Base-by-base conservation (phyloP, 2,113 vertebrate genomes). In the Xenus cinereus region DNA sequence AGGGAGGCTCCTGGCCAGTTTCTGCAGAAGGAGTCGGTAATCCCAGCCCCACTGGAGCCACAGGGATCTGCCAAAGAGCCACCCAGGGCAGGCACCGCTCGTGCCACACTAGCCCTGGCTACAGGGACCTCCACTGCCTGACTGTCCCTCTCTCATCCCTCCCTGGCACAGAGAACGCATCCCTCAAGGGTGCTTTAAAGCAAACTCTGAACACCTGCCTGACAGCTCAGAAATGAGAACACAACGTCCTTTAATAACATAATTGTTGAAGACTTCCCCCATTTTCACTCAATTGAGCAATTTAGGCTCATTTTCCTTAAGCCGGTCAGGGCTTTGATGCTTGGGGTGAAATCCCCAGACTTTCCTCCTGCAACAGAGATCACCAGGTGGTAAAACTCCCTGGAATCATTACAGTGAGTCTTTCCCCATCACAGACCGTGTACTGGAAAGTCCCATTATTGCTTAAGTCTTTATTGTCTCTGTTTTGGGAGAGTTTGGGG, bases 51-150 rank as follows among this genome's bases (percentile, higher is more conserved):
- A 26, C 46, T 14, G 43, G 69, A 85, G 81, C 69, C 18, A 14
- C 0, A 0, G 30, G 15, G 33, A 57, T 8, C 37, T 37, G 68
- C 35, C 30, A 16, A 62, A 71, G 67, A 54, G 80, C 50, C 32
- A 3, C 0, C 9, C 66, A 6, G 18, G 20, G 12, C 5, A 84
- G 4, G 37, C 0, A 1, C 46, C 19, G 69, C 78, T 63, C 1
- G 0, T 6, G 51, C 76, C 73, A 46, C 2, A 1, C 59, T 26
- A 60, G 93, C 39, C 67, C 33, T 54, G 48, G 12, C 56, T 32
- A 14, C 26, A 0, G 12, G 18, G 15, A 56, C 11, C 54, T 45
- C 69, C 69, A 20, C 27, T 17, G 24, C 74, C 39, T 16, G 27
- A 14, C 56, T 16, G 35, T 3, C 14, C 21, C 30, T 5, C 17